Base-by-base conservation (phyloP, 1,140 invertebrate genomes). In the Trichonephila clavata region DNA sequence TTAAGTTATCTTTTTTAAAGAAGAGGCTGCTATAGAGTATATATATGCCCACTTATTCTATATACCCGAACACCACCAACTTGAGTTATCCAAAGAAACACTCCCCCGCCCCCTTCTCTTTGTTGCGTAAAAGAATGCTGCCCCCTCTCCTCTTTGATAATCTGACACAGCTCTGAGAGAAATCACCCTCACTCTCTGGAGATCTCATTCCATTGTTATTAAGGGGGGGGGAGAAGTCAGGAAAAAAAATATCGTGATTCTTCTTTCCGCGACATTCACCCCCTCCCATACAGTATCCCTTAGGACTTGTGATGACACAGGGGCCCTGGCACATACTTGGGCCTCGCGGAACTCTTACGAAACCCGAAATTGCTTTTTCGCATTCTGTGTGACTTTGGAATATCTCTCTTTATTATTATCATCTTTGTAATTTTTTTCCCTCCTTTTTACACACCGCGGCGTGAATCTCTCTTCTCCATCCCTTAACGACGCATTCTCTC, bases 141-240 rank as follows among this genome's bases (percentile, higher is more conserved):
- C 16, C 50, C 50, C 20, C n/a, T 20, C 24, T 50, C 5, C 50
- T 14, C 3, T 24, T 84, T 84, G 83, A 84, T 84, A 84, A 84
- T 59, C 83, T 84, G 83, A 84, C 83, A 84, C 43, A 14, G 83
- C 32, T 32, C 71, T 32, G 32, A 21, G 57, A 84, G 57, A 84
- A 84, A 16, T 60, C 71, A 7, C 43, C n/a, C 43, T 57, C n/a
- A 21, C 50, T 43, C 83, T 50, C 83, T 16, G 27, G 83, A 84
- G 83, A 84, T 84, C 83, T 84, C 83, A 84, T 84, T 84, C 83
- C 83, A 84, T 84, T 84, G 83, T 84, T 84, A 84, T 84, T 84
- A 84, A 50, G 50, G 27, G 16, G 57, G 50, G 50, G 39, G 7
- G 71, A 16, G 71, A 13, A 39, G 43, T 27, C 18, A 27, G 14